Base-by-base conservation (phyloP, 2,888 invertebrate species). In the Pheosia tremula region DNA sequence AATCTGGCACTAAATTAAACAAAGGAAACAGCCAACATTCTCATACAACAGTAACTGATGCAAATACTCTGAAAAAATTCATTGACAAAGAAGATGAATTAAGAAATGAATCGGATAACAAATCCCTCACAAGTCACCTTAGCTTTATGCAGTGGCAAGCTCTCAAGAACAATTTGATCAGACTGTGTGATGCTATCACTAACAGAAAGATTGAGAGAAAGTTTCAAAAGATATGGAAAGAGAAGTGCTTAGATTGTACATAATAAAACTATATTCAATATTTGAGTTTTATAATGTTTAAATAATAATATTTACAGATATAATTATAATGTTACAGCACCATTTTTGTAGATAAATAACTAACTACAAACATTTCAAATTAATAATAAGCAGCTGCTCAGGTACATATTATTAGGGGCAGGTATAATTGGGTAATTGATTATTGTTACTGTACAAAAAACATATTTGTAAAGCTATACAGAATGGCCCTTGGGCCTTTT, bases 91-190 rank as follows among this genome's bases (percentile, higher is more conserved):
- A 94, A 78, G 91, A 93, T 68, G 65, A 59, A 5, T 86, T 80
- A 45, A 87, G 90, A 79, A 89, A 80, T 82, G 78, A 84, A 63
- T 69, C 78, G n/a, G 80, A 80, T 61, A 64, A 69, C 2, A 69
- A 78, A 56, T 87, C 92, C 24, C 72, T 92, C 47, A 90, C 93
- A 39, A 80, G 66, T 9, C 89, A 94, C 69, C 81, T 95, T 49
- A 93, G 94, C 68, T 93, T 95, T 60, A 91, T 95, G 87, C 94
- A 94, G 66, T 95, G 94, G 95, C 94, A 94, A 74, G 86, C 92
- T 56, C 78, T 95, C 11, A 94, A 88, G 80, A 89, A 80, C 38
- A 81, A 85, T 50, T 67, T 93, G 13, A 66, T 80, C 4, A 89
- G 87, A 75, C 74, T 91, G 10, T 77, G 81, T 61, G 72, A 84